Evolutionary conservation across 1,140 invertebrate genomes (phyloP).

Genomic region (Frieseomelitta varia): DNA sequence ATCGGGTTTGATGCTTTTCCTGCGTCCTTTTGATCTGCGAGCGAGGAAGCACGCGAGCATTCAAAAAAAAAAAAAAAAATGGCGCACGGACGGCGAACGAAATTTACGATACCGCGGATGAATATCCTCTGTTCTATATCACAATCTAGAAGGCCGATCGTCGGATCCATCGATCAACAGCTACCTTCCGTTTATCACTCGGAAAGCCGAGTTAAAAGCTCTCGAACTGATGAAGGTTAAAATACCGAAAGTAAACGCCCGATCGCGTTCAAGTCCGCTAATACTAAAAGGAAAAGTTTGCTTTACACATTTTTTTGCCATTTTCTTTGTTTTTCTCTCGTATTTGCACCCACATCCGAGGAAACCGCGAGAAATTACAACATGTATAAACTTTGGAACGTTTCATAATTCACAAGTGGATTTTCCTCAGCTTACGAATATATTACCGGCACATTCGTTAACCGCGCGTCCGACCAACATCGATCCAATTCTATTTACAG

Average conservation of each 20-base stretch:
- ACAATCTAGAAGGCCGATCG: not conserved
- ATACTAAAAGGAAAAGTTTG: too few relatives aligned
- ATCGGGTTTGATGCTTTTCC: slow-evolving; percentile 24
- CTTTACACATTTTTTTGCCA: not conserved
- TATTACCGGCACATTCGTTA: not conserved
- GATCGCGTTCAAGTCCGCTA: not conserved
- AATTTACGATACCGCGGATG: not conserved
- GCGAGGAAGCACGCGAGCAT: not conserved
- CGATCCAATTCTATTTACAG: not conserved
- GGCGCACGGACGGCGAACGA: not conserved
- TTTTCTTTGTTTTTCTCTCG: not conserved
- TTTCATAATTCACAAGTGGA: not conserved
- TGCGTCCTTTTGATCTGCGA: not conserved
- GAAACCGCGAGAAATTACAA: not conserved
- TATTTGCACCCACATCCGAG: not conserved
- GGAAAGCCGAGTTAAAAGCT: not conserved
- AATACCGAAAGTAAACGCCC: not conserved
- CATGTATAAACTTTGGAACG: not conserved
- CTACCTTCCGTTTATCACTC: not conserved
- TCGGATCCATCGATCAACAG: not conserved
- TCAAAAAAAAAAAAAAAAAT: not conserved
- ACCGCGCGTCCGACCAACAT: not conserved
- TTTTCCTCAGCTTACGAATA: not conserved
- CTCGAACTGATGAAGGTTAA: not conserved
- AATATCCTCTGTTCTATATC: not conserved